phyloP scores from a whole-genome alignment of 2,888 invertebrate genomes.

The Eupeodes latifasciatus region DNA sequence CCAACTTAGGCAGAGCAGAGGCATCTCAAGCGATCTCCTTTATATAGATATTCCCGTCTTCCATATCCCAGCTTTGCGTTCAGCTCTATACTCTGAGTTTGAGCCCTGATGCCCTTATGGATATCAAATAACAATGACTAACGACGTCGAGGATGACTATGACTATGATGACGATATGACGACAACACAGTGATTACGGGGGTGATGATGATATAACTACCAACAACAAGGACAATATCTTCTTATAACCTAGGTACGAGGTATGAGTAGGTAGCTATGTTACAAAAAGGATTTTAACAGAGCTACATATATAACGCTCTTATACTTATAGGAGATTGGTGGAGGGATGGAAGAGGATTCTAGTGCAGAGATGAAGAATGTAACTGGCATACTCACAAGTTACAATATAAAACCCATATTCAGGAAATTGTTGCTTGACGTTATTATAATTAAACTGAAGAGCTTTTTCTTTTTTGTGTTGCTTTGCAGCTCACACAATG shows the following conservation, averaged over 20 bases:
- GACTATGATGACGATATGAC: slow-evolving; percentile 64
- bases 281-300: too few species aligned
- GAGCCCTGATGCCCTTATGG: slow-evolving; percentile 28
- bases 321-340: not conserved
- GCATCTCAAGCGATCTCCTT: slow-evolving; percentile 32
- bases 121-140: slow-evolving; percentile 75
- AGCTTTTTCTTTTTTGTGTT: slow-evolving; percentile 38
- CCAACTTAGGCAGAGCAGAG: slow-evolving; percentile 66
- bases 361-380: slow-evolving; percentile 1
- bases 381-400: slow-evolving; percentile 64
- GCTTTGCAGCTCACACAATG: slow-evolving; percentile 34
- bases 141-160: slow-evolving; percentile 70
- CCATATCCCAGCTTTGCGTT: not conserved
- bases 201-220: slow-evolving; percentile 65
- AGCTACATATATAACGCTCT: too few species aligned
- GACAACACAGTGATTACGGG: slow-evolving; percentile 70
- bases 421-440: slow-evolving; percentile 75
- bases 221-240: slow-evolving; percentile 53
- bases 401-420: slow-evolving; percentile 72
- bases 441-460: slow-evolving; percentile 77
- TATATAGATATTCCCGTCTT: not conserved
- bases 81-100: not conserved
- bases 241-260: slow-evolving; percentile 37
- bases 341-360: slow-evolving; percentile 1
- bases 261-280: too few species aligned